Conservation (phyloP, 1,140 invertebrate species). For the Adoxophyes honmai region DNA sequence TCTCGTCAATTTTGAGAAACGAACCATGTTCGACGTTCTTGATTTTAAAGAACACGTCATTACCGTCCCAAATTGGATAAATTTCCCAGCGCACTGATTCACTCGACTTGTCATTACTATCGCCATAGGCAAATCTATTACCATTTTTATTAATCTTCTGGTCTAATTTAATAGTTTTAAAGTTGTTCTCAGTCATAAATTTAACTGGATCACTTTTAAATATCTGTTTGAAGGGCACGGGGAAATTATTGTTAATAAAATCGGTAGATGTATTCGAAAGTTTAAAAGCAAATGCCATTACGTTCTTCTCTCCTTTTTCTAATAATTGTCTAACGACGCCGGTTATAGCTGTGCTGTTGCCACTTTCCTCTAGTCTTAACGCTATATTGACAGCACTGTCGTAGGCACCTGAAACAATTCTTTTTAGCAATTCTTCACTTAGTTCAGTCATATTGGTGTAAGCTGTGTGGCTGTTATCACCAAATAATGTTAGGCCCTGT, state of each 20-base stretch:
- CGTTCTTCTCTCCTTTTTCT: constrained; percentile 12
- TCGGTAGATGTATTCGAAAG: constrained; percentile 25
- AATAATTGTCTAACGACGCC: constrained; percentile 22
- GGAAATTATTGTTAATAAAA: constrained; percentile 27
- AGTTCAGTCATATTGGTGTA: constrained; percentile 25
- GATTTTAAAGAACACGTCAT: constrained; percentile 30
- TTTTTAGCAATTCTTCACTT: constrained; percentile 17
- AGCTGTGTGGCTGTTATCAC: constrained; percentile 12
- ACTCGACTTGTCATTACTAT: constrained; percentile 21
- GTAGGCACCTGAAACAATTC: constrained; percentile 16
- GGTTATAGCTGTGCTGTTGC: constrained; percentile 13
- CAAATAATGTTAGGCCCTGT: constrained; percentile 22
- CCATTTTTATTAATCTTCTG: background rate
- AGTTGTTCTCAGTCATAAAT: constrained; percentile 25
- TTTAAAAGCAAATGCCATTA: constrained; percentile 26
- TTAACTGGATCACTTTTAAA: constrained; percentile 24
- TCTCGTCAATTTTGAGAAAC: constrained; percentile 26
- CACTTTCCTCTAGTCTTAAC: constrained; percentile 17
- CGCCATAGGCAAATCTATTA: constrained; percentile 25
- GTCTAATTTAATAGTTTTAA: constrained; percentile 28
- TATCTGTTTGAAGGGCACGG: constrained; percentile 23
- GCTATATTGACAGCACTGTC: constrained; percentile 21
- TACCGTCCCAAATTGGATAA: constrained; percentile 21
- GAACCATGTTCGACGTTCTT: constrained; percentile 15
- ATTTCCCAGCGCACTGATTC: constrained; percentile 27